Conservation (phyloP, 2,888 invertebrate genomes). For the Alviniconcha strummeri region DNA sequence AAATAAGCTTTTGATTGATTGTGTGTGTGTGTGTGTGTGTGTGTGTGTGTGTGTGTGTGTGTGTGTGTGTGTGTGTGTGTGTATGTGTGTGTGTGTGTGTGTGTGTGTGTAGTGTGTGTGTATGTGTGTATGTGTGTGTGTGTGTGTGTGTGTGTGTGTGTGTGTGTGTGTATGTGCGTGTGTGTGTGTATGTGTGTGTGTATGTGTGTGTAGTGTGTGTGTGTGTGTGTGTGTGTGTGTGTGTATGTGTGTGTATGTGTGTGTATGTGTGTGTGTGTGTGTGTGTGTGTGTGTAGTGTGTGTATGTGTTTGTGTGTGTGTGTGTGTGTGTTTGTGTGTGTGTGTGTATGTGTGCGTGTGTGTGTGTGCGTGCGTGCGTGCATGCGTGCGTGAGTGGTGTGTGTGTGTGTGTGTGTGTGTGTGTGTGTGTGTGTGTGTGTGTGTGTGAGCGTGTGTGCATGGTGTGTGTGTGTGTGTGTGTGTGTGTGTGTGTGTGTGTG, state of each 20-base stretch:
- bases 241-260: background rate
- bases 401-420: background rate
- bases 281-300: background rate
- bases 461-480: background rate
- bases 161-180: background rate
- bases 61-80: conserved; percentile 12
- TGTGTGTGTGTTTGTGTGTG: background rate
- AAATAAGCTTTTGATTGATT: background rate
- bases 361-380: background rate
- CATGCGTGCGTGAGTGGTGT: background rate
- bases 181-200: background rate
- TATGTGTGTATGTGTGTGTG: background rate
- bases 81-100: background rate
- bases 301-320: background rate
- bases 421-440: background rate
- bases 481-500: background rate
- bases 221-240: background rate
- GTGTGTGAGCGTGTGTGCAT: background rate
- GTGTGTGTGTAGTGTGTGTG: background rate
- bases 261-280: background rate
- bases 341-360: background rate
- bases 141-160: background rate
- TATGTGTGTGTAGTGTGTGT: background rate
- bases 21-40: background rate
- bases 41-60: conserved; percentile 4